Evolutionary conservation across 2,888 invertebrate species (phyloP).

Genomic region (Nomada lathburiana): DNA sequence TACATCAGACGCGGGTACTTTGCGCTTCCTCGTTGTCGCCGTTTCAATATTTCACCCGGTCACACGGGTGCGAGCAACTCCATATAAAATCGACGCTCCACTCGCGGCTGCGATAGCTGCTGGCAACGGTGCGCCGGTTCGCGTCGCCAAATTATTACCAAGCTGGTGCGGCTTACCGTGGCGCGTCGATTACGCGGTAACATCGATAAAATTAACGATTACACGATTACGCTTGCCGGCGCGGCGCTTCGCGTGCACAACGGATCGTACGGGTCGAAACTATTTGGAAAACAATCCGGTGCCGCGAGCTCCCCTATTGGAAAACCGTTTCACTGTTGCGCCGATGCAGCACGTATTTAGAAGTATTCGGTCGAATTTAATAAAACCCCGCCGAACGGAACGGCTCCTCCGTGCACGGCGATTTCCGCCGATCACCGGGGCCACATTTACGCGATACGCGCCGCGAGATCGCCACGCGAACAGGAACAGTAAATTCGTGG

Average conservation of each 20-base stretch:
- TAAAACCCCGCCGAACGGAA: constrained; percentile 18
- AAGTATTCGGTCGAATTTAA: constrained; percentile 16
- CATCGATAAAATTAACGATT: constrained; percentile 70
- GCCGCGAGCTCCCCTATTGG: constrained; percentile 1
- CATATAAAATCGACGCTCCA: constrained; percentile 58
- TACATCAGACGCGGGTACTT: constrained; percentile 43
- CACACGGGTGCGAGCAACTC: constrained; percentile 31
- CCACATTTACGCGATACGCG: background rate
- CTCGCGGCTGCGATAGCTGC: constrained; percentile 37
- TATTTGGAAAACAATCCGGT: constrained; percentile 27
- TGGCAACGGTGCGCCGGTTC: constrained; percentile 58
- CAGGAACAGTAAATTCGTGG: constrained; percentile 10
- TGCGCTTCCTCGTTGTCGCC: constrained; percentile 30
- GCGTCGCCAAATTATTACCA: constrained; percentile 68
- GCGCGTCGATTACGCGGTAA: constrained; percentile 61
- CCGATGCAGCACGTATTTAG: background rate
- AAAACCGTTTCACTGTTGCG: constrained; percentile 16
- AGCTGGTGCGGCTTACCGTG: constrained; percentile 64
- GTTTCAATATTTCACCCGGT: constrained; percentile 59
- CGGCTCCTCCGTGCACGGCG: background rate
- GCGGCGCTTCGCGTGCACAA: background rate
- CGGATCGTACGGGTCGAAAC: constrained; percentile 3
- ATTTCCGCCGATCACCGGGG: background rate
- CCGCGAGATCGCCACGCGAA: background rate
- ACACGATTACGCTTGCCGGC: constrained; percentile 46